Evolutionary conservation across 2,113 vertebrate genomes (phyloP).

Genomic region (Rhadina sibilatrix): DNA sequence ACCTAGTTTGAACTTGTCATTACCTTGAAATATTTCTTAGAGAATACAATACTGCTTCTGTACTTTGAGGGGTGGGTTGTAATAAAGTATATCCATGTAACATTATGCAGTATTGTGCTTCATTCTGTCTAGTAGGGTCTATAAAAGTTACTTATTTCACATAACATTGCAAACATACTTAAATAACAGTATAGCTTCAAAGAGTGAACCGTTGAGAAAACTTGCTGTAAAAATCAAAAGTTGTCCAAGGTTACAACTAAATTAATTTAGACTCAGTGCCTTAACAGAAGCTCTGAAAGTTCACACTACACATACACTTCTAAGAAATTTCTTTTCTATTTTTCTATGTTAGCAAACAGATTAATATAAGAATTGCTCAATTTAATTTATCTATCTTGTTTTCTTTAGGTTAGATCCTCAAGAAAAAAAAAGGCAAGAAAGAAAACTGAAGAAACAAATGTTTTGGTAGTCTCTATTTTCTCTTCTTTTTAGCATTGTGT

Average conservation of each 20-base stretch:
- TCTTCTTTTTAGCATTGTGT: not conserved
- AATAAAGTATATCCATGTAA: not conserved
- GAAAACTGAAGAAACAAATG: not conserved
- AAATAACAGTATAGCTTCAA: not conserved
- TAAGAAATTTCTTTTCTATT: not conserved
- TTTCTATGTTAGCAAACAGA: not conserved
- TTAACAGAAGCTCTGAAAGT: not conserved
- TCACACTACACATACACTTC: not conserved
- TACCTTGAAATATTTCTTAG: not conserved
- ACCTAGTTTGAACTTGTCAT: not conserved
- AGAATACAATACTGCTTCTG: not conserved
- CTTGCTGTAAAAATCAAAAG: not conserved
- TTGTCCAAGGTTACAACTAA: not conserved
- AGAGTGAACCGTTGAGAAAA: not conserved
- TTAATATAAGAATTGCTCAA: not conserved
- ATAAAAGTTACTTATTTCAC: constrained; percentile 10
- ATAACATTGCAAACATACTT: not conserved
- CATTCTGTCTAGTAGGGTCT: not conserved
- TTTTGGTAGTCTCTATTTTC: not conserved
- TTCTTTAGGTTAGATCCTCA: not conserved
- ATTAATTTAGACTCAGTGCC: not conserved
- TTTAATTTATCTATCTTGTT: not conserved
- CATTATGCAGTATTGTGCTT: not conserved
- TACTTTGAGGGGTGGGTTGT: not conserved
- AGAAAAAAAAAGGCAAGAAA: accelerated